A percentile compares a stretch with the other conserved stretches of the same genome.
phyloP scores from a whole-genome alignment of 1,140 invertebrate species.

The Drosophila nasuta region DNA sequence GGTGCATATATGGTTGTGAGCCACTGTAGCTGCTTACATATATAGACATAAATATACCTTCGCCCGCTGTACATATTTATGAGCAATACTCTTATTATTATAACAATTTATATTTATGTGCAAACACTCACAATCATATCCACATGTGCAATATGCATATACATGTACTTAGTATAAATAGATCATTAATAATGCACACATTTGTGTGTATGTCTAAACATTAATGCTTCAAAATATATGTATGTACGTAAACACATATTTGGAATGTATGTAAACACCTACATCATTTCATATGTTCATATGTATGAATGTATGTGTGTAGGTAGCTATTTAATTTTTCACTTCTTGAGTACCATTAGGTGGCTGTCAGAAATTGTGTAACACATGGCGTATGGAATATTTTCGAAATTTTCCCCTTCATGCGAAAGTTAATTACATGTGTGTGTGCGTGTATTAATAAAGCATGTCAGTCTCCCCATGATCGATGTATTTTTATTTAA shows the following conservation, averaged over 20 bases:
- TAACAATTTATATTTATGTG: constrained; percentile 16
- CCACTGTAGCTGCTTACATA: constrained; percentile 13
- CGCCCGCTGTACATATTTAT: constrained; percentile 9
- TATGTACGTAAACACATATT: constrained; percentile 4
- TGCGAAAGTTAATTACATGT: constrained; percentile 11
- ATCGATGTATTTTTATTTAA: too few relatives aligned
- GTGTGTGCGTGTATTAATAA: background rate
- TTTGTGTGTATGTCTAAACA: constrained; percentile 13
- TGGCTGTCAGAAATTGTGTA: constrained; percentile 17
- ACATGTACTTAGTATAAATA: constrained; percentile 20
- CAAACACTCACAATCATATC: background rate
- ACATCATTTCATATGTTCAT: background rate
- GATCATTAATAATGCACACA: constrained; percentile 3
- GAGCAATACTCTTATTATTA: constrained; percentile 19
- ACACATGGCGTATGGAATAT: constrained; percentile 16
- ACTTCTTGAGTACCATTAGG: constrained; percentile 4
- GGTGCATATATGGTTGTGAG: constrained; percentile 2
- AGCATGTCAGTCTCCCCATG: background rate
- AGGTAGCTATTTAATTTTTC: constrained; percentile 4
- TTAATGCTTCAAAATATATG: background rate
- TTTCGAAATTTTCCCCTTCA: background rate
- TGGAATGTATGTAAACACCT: constrained; percentile 2
- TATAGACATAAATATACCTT: constrained; percentile 29
- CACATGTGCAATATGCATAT: constrained; percentile 15
- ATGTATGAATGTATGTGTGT: background rate